Percentiles rank a stretch among this genome's conserved stretches.
phyloP scores from a whole-genome alignment of 2,888 invertebrate species.

The Lycophotia porphyrea region DNA sequence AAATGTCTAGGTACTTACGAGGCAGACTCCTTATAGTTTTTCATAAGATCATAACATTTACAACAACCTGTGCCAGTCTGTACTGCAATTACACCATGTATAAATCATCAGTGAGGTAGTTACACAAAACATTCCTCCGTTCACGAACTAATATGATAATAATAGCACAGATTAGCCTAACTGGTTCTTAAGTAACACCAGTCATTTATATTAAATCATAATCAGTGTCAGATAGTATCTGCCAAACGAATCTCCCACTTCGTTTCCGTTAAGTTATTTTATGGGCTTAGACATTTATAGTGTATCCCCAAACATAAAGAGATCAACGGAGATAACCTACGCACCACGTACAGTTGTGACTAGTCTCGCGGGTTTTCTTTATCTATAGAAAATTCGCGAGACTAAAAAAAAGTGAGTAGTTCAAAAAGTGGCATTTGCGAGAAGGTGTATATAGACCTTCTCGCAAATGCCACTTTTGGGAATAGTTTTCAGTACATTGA shows the following conservation, averaged over 20 bases:
- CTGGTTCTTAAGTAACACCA: conserved; percentile 50
- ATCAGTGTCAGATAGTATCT: conserved; percentile 42
- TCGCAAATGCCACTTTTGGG: background rate
- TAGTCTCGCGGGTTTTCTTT: background rate
- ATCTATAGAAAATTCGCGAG: no score
- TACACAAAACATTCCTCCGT: conserved; percentile 56
- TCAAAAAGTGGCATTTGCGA: no score
- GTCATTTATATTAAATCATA: conserved; percentile 53
- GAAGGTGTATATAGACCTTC: background rate
- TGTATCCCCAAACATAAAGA: background rate
- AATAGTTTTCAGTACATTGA: background rate
- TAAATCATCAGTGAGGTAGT: conserved; percentile 47
- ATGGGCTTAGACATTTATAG: conserved; percentile 2
- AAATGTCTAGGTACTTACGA: background rate
- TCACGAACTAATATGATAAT: conserved; percentile 63
- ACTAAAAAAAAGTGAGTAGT: no score
- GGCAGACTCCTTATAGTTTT: background rate
- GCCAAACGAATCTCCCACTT: conserved; percentile 6
- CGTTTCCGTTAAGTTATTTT: conserved; percentile 21
- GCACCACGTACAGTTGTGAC: background rate
- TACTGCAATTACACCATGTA: conserved; percentile 16
- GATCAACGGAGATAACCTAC: conserved; percentile 23
- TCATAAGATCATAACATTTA: background rate
- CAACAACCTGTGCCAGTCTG: conserved; percentile 1
- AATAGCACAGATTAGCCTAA: conserved; percentile 59